These are phyloP conservation scores for Drosophila maculinotata DNA, from an alignment of 2,888 invertebrate genomes.

Conservation along the genomic window DNA sequence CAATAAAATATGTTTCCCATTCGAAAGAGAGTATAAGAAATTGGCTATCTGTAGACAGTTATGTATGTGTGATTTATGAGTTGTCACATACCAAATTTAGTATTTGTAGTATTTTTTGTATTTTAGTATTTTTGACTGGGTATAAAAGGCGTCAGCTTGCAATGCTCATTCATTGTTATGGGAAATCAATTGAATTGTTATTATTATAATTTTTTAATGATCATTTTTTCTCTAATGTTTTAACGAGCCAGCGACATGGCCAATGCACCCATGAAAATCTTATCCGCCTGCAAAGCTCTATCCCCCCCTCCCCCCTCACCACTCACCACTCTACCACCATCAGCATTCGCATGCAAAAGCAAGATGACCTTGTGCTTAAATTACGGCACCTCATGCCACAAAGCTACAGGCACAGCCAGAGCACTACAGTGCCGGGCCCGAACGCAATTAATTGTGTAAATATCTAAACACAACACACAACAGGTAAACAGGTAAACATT, in stretches of 20 bases:
- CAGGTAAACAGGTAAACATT: constrained; percentile 45
- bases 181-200: constrained; percentile 29
- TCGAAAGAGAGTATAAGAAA: too few species aligned
- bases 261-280: constrained; percentile 24
- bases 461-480: constrained; percentile 56
- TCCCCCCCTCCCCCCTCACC: background rate
- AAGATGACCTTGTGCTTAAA: constrained; percentile 59
- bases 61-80: too few species aligned
- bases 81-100: too few species aligned
- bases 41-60: too few species aligned
- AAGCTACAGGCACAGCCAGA: constrained; percentile 9
- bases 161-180: constrained; percentile 1
- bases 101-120: too few species aligned
- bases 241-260: constrained; percentile 13
- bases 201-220: constrained; percentile 8
- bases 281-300: too few species aligned
- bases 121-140: too few species aligned
- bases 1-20: too few species aligned
- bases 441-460: constrained; percentile 73
- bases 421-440: constrained; percentile 5
- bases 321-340: background rate
- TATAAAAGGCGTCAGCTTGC: too few species aligned
- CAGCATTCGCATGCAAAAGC: constrained; percentile 15
- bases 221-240: constrained; percentile 17
- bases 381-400: constrained; percentile 36